phyloP scores from a whole-genome alignment of 53 echinoderm and acorn worm species.

The Temnopleurus reevesii region DNA sequence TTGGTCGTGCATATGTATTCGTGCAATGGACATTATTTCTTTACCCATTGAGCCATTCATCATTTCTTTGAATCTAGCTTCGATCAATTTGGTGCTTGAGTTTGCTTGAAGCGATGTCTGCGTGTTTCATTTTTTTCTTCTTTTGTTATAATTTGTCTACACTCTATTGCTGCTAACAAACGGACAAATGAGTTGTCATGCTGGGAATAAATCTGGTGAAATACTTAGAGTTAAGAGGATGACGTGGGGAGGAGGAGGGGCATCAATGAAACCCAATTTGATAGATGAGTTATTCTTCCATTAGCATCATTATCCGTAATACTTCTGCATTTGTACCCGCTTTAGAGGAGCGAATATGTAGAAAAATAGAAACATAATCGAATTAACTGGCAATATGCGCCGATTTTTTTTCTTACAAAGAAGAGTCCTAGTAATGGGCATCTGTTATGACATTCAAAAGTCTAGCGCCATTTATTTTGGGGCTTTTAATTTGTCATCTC shows the following conservation, averaged over 20 bases:
- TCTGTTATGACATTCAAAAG: background rate
- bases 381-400: background rate
- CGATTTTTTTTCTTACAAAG: background rate
- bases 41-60: too few relatives aligned
- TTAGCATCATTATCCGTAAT: background rate
- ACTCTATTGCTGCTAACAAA: too few relatives aligned
- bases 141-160: too few relatives aligned
- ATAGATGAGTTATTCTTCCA: constrained; percentile 10
- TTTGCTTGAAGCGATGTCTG: too few relatives aligned
- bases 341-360: background rate
- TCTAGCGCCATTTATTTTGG: background rate
- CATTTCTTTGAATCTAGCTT: too few relatives aligned
- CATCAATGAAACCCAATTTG: background rate
- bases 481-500: background rate
- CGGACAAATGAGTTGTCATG: background rate
- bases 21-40: too few relatives aligned
- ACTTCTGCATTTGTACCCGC: background rate
- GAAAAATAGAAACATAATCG: background rate
- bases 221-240: background rate
- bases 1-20: too few relatives aligned
- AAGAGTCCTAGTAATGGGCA: background rate
- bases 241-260: constrained; percentile 2
- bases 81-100: too few relatives aligned
- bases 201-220: background rate
- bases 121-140: too few relatives aligned